phyloP scores from a whole-genome alignment of 2,113 vertebrate species.

The Alaudala cheleensis region DNA sequence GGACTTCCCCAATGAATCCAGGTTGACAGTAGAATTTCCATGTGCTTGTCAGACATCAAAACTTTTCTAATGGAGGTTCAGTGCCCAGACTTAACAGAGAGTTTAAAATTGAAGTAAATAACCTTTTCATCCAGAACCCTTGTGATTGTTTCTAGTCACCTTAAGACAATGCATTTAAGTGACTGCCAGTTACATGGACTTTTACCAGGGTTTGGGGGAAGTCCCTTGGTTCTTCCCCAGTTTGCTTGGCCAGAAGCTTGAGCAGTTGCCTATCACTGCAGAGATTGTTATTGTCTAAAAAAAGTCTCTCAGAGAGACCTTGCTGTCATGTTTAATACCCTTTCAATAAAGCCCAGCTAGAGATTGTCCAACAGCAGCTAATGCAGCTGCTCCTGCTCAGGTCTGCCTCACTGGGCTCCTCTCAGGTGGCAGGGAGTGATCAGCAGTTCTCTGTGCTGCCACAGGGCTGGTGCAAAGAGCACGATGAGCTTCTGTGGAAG shows the following conservation, averaged over 20 bases:
- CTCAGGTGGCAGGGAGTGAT: not conserved
- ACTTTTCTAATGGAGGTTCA: not conserved
- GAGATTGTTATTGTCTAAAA: not conserved
- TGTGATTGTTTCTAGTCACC: not conserved
- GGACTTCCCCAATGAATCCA: not conserved
- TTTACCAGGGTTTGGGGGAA: not conserved
- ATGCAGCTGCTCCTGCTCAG: not conserved
- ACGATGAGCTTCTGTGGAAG: not conserved
- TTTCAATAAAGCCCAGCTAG: not conserved
- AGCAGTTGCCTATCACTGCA: not conserved
- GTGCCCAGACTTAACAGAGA: not conserved
- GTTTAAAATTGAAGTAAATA: not conserved
- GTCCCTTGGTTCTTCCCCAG: not conserved
- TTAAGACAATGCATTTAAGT: not conserved
- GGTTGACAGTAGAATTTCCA: not conserved
- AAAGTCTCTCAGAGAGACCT: not conserved
- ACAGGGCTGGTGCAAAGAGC: not conserved
- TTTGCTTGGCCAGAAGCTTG: not conserved
- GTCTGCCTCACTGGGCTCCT: not conserved
- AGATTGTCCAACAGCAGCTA: not conserved
- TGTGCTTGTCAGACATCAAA: not conserved
- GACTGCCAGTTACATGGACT: not conserved
- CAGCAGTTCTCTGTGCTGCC: not conserved
- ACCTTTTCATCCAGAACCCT: not conserved
- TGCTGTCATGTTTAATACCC: not conserved